phyloP scores from a whole-genome alignment of 2,113 vertebrate species.

The Muscicapa adusta region DNA sequence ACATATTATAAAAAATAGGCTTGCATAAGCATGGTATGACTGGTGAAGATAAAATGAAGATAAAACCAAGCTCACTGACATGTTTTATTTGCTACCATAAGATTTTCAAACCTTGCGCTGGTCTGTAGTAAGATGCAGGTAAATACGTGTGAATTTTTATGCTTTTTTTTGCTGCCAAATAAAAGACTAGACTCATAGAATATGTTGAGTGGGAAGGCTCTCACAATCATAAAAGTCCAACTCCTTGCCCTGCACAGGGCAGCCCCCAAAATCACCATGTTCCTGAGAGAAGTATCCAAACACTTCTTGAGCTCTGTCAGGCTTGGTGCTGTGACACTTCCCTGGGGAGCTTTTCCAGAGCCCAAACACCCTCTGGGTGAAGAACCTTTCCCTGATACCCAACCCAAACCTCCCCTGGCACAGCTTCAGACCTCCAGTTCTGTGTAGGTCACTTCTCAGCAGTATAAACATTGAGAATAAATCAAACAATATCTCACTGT shows the following conservation, averaged over 20 bases:
- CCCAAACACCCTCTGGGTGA: neutral
- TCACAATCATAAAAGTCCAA: neutral
- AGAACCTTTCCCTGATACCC: neutral
- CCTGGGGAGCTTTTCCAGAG: neutral
- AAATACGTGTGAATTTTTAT: neutral
- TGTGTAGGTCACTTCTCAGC: neutral
- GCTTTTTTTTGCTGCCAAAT: neutral
- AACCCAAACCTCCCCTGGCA: neutral
- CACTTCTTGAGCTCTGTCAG: neutral
- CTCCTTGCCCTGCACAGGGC: neutral
- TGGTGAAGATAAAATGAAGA: neutral
- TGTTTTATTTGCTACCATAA: neutral
- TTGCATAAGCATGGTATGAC: neutral
- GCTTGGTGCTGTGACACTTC: neutral
- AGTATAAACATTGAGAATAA: constrained; percentile 36
- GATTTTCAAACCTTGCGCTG: neutral
- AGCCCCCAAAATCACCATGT: neutral
- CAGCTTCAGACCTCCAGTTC: neutral
- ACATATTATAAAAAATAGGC: neutral
- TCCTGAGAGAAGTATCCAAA: neutral
- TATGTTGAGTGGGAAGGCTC: neutral
- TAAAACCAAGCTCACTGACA: neutral
- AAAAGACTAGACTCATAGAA: neutral
- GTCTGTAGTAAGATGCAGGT: neutral
- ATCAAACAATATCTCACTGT: constrained; percentile 22